Evolutionary conservation across 2,888 invertebrate species (phyloP).

Genomic region (Nipponacmea schrenckii): DNA sequence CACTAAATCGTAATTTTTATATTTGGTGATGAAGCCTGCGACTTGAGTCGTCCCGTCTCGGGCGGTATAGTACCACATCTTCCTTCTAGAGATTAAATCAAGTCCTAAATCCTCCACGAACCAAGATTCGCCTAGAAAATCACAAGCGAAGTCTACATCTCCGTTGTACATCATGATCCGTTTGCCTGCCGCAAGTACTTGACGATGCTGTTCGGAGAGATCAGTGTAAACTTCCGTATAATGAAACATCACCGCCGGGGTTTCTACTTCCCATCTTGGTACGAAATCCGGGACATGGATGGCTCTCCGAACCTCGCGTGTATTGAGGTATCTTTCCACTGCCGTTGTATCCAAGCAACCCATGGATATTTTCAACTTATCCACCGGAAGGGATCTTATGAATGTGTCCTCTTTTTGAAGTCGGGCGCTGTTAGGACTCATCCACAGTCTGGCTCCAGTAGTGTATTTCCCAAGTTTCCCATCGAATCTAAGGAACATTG

Average conservation of each 20-base stretch:
- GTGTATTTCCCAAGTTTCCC: neutral
- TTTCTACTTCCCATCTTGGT: slow-evolving; percentile 59
- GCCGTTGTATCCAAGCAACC: slow-evolving; percentile 57
- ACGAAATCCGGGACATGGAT: slow-evolving; percentile 60
- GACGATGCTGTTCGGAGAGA: slow-evolving; percentile 54
- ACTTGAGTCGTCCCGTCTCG: slow-evolving; percentile 48
- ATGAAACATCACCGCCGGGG: neutral
- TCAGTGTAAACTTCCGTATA: slow-evolving; percentile 39
- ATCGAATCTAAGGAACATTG: neutral
- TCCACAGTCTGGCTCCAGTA: neutral
- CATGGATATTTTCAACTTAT: slow-evolving; percentile 41
- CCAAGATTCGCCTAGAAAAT: slow-evolving; percentile 70
- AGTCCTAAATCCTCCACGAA: slow-evolving; percentile 65
- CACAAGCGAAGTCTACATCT: slow-evolving; percentile 71
- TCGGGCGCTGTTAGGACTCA: neutral
- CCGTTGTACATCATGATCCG: slow-evolving; percentile 70
- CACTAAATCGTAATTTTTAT: slow-evolving; percentile 49
- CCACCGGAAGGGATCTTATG: neutral
- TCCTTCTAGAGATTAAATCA: slow-evolving; percentile 39
- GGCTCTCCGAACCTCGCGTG: slow-evolving; percentile 58
- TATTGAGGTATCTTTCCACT: slow-evolving; percentile 72
- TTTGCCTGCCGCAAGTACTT: slow-evolving; percentile 42
- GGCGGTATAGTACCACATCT: slow-evolving; percentile 49
- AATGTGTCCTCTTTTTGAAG: slow-evolving; percentile 8
- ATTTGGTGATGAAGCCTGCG: slow-evolving; percentile 59